Base-by-base conservation (phyloP, 2,113 vertebrate species). In the Rhea pennata region DNA sequence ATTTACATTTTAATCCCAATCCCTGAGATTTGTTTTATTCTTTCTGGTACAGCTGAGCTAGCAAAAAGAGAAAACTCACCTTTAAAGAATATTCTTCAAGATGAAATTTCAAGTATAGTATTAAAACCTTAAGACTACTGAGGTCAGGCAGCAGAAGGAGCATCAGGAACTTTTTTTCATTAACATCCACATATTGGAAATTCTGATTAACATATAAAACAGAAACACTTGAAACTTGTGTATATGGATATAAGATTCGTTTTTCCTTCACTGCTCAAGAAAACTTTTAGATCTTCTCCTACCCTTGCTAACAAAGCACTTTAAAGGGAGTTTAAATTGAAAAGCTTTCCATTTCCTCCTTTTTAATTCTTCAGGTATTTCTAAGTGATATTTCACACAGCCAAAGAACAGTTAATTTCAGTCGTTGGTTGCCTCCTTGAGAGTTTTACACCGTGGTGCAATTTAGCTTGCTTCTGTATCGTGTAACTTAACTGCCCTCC, bases 401-500 rank as follows among this genome's bases (percentile, higher is more conserved):
- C 85, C 95, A 94, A 94, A 88, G 89, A 96, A 84, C 96, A 93
- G 94, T 96, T 97, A 94, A 97, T 97, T 96, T 58, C 96, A 95
- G 91, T 91, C 97, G 87, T 62, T 36, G 54, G 40, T 93, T 96
- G 84, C 97, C 97, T 92, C 97, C 94, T 82, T 92, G 70, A 96
- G 93, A 88, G 89, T 13, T 59, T 56, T 74, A 21, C 33, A 73
- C 75, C 20, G 20, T 44, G 15, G 51, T 90, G 76, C 79, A 72
- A 58, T 6, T 16, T 14, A 2, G 48, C 53, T 56, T 33, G 1
- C 10, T 42, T 93, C 87, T 3, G 2, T 97, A 95, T 19, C 93
- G 2, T 95, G 98, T 97, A 96, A 80, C 97, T 85, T 87, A 97
- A 95, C 96, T 98, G 98, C 98, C 98, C 98, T 98, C 98, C 98